Percentiles rank a stretch among this genome's conserved stretches.
Conservation (phyloP, 2,888 invertebrate species). For the Pollenia amentaria region DNA sequence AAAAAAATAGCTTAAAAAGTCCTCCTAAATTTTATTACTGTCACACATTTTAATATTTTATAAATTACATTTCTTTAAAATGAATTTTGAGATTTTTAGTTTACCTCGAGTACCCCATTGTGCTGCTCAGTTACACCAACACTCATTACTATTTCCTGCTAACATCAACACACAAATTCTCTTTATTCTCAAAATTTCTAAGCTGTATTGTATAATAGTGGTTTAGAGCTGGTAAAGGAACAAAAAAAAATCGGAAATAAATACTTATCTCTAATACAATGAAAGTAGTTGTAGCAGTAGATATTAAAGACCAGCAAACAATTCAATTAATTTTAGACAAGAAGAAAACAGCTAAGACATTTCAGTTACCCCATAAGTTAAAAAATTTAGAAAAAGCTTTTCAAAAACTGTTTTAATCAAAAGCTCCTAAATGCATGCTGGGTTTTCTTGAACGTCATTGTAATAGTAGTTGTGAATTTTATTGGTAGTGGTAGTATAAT, state of each 20-base stretch:
- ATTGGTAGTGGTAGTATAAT: constrained; percentile 24
- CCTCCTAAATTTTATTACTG: too few relatives aligned
- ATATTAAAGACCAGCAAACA: constrained; percentile 53
- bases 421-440: constrained; percentile 17
- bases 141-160: constrained; percentile 10
- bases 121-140: not conserved
- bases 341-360: not conserved
- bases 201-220: constrained; percentile 63
- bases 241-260: constrained; percentile 58
- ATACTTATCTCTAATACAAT: constrained; percentile 61
- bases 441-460: constrained; percentile 15
- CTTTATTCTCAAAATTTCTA: constrained; percentile 63
- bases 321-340: not conserved
- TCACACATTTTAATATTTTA: too few relatives aligned
- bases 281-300: constrained; percentile 38
- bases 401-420: not conserved
- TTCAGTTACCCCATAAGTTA: not conserved
- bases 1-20: too few relatives aligned
- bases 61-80: too few relatives aligned
- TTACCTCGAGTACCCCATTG: not conserved
- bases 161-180: constrained; percentile 33
- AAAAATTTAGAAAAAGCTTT: not conserved
- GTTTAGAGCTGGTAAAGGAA: constrained; percentile 50
- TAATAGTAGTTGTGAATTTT: constrained; percentile 17
- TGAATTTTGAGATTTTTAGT: too few relatives aligned